Percentiles rank a stretch among this genome's conserved stretches.
Conservation (phyloP, 2,797 vertebrate species). For the Furcifer pardalis region DNA sequence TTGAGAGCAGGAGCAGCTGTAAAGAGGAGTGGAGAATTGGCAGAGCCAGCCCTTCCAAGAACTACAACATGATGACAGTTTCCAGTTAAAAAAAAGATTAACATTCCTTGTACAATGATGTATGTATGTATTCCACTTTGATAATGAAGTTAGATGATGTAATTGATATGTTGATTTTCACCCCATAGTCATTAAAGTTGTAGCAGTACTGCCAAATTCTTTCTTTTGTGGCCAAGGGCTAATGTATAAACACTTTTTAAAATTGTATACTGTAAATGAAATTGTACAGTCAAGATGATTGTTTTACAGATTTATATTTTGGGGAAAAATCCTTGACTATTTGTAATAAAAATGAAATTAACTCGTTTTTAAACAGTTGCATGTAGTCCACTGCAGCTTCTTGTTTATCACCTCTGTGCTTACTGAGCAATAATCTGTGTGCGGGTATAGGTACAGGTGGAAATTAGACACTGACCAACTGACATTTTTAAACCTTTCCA, state of each 20-base stretch:
- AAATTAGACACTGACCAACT: slow-evolving; percentile 30
- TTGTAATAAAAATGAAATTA: slow-evolving; percentile 74
- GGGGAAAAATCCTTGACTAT: slow-evolving; percentile 64
- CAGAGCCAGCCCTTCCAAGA: slow-evolving; percentile 73
- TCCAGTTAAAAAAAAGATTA: slow-evolving; percentile 68
- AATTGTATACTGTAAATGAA: slow-evolving; percentile 74
- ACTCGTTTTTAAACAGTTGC: slow-evolving; percentile 42
- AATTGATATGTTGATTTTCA: slow-evolving; percentile 54
- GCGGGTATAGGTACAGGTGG: not conserved
- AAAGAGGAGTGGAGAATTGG: slow-evolving; percentile 74
- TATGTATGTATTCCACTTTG: slow-evolving; percentile 56
- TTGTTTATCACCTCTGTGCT: slow-evolving; percentile 21
- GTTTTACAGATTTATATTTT: slow-evolving; percentile 79
- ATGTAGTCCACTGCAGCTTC: slow-evolving; percentile 46
- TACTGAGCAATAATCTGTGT: slow-evolving; percentile 48
- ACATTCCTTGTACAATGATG: slow-evolving; percentile 49
- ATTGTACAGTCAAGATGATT: slow-evolving; percentile 72
- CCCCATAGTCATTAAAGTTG: slow-evolving; percentile 54
- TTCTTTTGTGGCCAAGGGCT: slow-evolving; percentile 66
- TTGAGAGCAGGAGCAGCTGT: slow-evolving; percentile 70
- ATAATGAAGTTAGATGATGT: slow-evolving; percentile 50
- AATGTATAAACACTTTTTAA: slow-evolving; percentile 59
- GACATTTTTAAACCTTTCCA: slow-evolving; percentile 39
- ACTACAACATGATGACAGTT: slow-evolving; percentile 75
- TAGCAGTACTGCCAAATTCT: slow-evolving; percentile 67